Base-by-base conservation (phyloP, 2,113 vertebrate genomes). In the Andinoacara biseriatus region DNA sequence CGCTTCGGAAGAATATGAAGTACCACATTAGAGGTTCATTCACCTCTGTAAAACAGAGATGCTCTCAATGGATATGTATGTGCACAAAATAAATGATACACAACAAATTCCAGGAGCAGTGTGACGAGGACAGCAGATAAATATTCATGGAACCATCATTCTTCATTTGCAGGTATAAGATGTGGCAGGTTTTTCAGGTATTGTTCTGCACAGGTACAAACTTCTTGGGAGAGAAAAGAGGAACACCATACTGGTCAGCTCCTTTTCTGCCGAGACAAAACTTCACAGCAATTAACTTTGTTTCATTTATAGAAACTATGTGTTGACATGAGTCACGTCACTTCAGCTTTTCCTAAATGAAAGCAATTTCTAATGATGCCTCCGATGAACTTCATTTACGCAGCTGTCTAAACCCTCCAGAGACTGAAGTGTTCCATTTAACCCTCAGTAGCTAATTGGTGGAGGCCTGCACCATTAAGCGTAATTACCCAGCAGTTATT, bases 101-200 rank as follows among this genome's bases (percentile, higher is more conserved):
- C 57, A n/a, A 11, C 58, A 38, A 65, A 33, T 26, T 80, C 80
- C 33, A 52, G 80, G 75, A 78, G 81, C 13, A 0, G 7, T 75
- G 78, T 29, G 61, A 84, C 14, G 59, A 74, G 33, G 76, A 62
- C 35, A 49, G 59, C 74, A 1, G 67, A 89, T 91, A 85, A 62
- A 91, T 90, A 88, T 93, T 92, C 86, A 91, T 80, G 35, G 58
- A 2, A 15, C 52, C 17, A 89, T 86, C 86, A 74, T 59, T 87
- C 76, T 74, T 87, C 40, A 43, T 86, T 88, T 81, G 60, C 76
- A 84, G 75, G 72, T 74, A 83, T 65, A 74, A 61, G 76, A 81
- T 6, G 35, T 35, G 59, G 74, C 22, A 0, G 31, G 17, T 69
- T 9, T 52, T 31, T 20, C 56, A 40, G 58, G 26, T 54, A 69